phyloP scores from a whole-genome alignment of 2,797 vertebrate genomes.

The Borostomias antarcticus region DNA sequence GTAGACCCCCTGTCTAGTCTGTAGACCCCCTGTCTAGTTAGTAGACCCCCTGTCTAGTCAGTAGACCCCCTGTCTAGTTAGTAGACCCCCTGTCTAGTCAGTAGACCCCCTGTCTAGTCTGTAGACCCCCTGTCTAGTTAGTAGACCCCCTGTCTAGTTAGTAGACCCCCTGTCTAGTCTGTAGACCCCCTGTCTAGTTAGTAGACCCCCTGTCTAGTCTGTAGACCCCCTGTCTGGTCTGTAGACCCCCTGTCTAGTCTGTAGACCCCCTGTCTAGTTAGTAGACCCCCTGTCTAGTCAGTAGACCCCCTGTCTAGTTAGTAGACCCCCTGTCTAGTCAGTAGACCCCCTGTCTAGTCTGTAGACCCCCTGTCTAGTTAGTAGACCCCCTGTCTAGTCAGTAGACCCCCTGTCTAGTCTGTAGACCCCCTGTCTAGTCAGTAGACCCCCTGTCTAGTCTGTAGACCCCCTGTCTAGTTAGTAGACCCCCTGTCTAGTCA shows the following conservation, averaged over 20 bases:
- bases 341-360: conserved; percentile 11
- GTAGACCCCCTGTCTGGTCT: conserved; percentile 11
- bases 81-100: conserved; percentile 5
- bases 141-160: conserved; percentile 5
- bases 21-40: conserved; percentile 8
- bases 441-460: conserved; percentile 2
- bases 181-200: not conserved
- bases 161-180: conserved; percentile 11
- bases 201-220: conserved; percentile 2
- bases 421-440: not conserved
- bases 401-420: conserved; percentile 11
- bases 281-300: conserved; percentile 9
- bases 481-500: not conserved
- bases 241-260: not conserved
- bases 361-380: not conserved
- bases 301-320: not conserved
- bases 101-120: conserved; percentile 11
- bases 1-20: not conserved
- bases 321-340: conserved; percentile 5
- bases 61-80: not conserved
- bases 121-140: not conserved
- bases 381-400: conserved; percentile 5
- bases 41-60: conserved; percentile 9
- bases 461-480: conserved; percentile 10
- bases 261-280: conserved; percentile 8